A percentile compares a stretch with the other conserved stretches of the same genome.
phyloP scores from a whole-genome alignment of 2,888 invertebrate genomes.

The Beris chalybata region DNA sequence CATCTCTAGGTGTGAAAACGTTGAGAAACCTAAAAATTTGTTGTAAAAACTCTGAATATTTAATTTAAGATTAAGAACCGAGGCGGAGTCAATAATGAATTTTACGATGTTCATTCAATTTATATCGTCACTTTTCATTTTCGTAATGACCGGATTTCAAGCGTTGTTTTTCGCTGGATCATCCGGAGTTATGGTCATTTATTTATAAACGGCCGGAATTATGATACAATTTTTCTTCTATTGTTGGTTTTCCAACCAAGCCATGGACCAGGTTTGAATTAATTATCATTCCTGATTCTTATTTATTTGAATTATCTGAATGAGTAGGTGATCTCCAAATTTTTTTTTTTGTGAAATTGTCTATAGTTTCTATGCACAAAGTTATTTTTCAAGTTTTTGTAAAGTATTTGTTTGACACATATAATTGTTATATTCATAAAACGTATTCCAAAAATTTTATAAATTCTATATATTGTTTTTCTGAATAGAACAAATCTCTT shows the following conservation, averaged over 20 bases:
- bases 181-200: conserved; percentile 43
- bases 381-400: too few species aligned
- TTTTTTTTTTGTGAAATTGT: too few species aligned
- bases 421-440: too few species aligned
- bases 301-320: too few species aligned
- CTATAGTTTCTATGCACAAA: too few species aligned
- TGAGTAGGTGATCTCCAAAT: too few species aligned
- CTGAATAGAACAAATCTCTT: conserved; percentile 44
- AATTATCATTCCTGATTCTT: too few species aligned
- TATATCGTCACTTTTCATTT: conserved; percentile 44
- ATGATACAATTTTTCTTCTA: conserved; percentile 46
- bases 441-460: too few species aligned
- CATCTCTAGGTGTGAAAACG: too few species aligned
- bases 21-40: too few species aligned
- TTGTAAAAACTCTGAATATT: background rate
- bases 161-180: conserved; percentile 43
- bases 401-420: too few species aligned
- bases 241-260: conserved; percentile 49
- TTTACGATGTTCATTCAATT: conserved; percentile 46
- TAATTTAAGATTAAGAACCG: conserved; percentile 42
- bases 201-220: conserved; percentile 44
- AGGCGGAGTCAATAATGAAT: conserved; percentile 41
- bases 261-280: conserved; percentile 43
- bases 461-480: background rate
- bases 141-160: conserved; percentile 47